Conservation (phyloP, 2,888 invertebrate species). For the Andrena bucephala region DNA sequence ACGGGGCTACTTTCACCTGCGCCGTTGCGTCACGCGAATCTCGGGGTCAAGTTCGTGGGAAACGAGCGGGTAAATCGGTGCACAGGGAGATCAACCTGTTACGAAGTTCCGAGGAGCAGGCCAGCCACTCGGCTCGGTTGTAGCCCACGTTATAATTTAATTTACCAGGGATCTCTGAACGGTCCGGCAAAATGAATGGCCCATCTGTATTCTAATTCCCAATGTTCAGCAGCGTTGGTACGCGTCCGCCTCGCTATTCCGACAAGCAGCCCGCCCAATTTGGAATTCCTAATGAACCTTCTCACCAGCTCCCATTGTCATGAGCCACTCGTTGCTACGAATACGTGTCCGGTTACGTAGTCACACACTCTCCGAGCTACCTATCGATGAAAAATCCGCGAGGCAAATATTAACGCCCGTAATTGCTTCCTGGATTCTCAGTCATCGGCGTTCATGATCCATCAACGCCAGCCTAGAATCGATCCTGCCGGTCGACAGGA, state of each 20-base stretch:
- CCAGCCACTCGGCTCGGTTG: background rate
- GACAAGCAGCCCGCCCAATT: background rate
- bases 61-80: conserved; percentile 17
- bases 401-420: background rate
- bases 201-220: conserved; percentile 2
- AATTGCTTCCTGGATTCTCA: conserved; percentile 29
- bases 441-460: conserved; percentile 32
- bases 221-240: background rate
- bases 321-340: background rate
- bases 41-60: conserved; percentile 69
- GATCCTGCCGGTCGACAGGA: conserved; percentile 48
- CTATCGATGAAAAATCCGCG: background rate
- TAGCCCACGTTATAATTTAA: too few species aligned
- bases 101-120: too few species aligned
- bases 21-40: conserved; percentile 43
- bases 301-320: background rate
- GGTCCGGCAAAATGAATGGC: background rate
- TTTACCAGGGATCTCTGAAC: too few species aligned
- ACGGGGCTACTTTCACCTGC: conserved; percentile 55
- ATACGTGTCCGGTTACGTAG: too few species aligned
- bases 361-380: too few species aligned
- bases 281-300: conserved; percentile 11
- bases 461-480: conserved; percentile 34
- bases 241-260: background rate
- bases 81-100: background rate